A percentile compares a stretch with the other conserved stretches of the same genome.
These are phyloP conservation scores for Pogonocherus hispidulus DNA, from an alignment of 2,888 invertebrate species.

Conservation along the genomic window DNA sequence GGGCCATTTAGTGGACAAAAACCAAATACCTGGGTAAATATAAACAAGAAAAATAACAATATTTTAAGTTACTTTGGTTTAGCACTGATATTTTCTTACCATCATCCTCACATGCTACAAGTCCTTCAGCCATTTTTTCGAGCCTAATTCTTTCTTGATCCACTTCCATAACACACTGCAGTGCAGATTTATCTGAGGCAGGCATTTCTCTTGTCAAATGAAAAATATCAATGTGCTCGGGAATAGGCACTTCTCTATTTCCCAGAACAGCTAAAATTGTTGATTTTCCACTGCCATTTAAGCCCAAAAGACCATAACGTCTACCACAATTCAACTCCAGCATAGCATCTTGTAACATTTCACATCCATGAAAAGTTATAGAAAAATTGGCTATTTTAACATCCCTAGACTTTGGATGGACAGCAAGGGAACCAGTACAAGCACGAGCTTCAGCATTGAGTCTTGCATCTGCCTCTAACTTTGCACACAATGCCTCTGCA, in stretches of 20 bases:
- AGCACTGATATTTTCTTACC: no score
- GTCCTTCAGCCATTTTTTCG: constrained; percentile 92
- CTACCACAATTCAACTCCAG: constrained; percentile 97
- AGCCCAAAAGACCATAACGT: constrained; percentile 95
- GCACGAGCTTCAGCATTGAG: constrained; percentile 94
- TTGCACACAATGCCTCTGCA: constrained; percentile 86
- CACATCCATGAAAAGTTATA: constrained; percentile 97
- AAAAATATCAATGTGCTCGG: constrained; percentile 97
- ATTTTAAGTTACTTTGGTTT: no score
- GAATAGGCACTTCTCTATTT: constrained; percentile 95
- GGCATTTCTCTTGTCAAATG: constrained; percentile 97
- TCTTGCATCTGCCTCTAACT: constrained; percentile 91
- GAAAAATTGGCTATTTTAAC: constrained; percentile 97
- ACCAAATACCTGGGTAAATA: no score
- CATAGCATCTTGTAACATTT: constrained; percentile 94
- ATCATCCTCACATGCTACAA: constrained; percentile 89
- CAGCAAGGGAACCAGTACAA: constrained; percentile 94
- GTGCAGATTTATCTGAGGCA: constrained; percentile 96
- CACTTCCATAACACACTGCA: constrained; percentile 98
- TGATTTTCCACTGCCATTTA: constrained; percentile 99
- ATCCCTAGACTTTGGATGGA: constrained; percentile 96
- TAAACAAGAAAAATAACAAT: no score
- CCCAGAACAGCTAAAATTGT: constrained; percentile 93
- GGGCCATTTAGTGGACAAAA: no score
- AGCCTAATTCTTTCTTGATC: constrained; percentile 93